Evolutionary conservation across 2,113 vertebrate species (phyloP).

Genomic region (Irena cyanogastra): DNA sequence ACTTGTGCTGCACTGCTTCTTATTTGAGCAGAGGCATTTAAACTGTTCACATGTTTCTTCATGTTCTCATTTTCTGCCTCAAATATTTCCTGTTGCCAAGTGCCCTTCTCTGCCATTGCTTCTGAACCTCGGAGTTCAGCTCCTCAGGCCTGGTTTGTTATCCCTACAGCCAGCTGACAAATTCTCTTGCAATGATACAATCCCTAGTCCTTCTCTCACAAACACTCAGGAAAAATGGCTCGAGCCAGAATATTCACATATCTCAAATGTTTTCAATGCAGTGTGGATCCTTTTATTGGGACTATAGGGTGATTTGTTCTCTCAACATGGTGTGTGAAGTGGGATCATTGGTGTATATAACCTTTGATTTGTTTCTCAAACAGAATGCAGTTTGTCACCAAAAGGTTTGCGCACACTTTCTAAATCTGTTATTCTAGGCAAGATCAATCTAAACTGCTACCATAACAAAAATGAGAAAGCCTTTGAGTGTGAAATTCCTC

Average conservation of each 20-base stretch:
- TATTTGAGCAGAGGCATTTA: not conserved
- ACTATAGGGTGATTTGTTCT: not conserved
- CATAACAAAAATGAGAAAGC: not conserved
- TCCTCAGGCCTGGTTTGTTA: not conserved
- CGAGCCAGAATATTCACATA: fast-evolving
- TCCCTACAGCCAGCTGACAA: not conserved
- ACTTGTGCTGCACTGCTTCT: not conserved
- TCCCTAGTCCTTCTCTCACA: not conserved
- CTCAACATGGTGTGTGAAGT: not conserved
- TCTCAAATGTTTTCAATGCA: not conserved
- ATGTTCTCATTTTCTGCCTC: not conserved
- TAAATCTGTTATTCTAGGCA: not conserved
- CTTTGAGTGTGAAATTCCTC: not conserved
- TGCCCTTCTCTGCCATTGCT: not conserved
- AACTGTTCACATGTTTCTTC: not conserved
- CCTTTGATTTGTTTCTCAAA: not conserved
- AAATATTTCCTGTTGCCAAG: not conserved
- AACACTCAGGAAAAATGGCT: not conserved
- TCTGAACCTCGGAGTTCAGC: not conserved
- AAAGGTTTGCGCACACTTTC: not conserved
- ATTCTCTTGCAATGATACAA: not conserved
- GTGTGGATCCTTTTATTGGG: not conserved
- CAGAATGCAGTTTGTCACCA: not conserved
- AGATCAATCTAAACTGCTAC: not conserved
- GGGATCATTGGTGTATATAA: not conserved